These are phyloP conservation scores for Drosophila kurseongensis DNA, from an alignment of 1,140 invertebrate species.

Conservation along the genomic window DNA sequence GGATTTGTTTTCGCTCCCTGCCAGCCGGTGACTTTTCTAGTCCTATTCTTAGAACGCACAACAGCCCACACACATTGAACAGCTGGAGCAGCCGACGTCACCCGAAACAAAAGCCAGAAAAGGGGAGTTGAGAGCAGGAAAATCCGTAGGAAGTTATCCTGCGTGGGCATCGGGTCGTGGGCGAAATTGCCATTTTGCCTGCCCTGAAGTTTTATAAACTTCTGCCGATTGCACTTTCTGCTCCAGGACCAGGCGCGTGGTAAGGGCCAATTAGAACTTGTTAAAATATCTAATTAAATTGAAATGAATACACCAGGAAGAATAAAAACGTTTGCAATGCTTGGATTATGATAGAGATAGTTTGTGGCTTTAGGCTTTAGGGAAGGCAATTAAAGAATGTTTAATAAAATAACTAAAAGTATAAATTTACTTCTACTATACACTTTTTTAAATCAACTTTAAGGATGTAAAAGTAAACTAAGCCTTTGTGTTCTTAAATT, in stretches of 20 bases:
- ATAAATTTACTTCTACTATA: too few species aligned
- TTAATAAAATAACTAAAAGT: background rate
- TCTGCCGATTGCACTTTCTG: conserved; percentile 32
- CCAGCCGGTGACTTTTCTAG: conserved; percentile 40
- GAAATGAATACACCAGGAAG: conserved; percentile 16
- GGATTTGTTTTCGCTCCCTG: conserved; percentile 31
- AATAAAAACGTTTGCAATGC: conserved; percentile 5
- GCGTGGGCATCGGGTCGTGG: conserved; percentile 27
- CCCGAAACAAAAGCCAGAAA: conserved; percentile 13
- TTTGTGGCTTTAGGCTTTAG: background rate
- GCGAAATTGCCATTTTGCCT: conserved; percentile 32
- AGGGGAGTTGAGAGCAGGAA: background rate
- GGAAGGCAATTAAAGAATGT: background rate
- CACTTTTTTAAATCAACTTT: too few species aligned
- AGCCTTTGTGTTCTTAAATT: too few species aligned
- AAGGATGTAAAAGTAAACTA: too few species aligned
- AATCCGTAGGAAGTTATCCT: conserved; percentile 11
- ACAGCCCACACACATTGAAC: conserved; percentile 12
- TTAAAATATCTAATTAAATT: conserved; percentile 41
- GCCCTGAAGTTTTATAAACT: conserved; percentile 27
- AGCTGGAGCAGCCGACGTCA: conserved; percentile 33
- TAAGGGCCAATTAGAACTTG: conserved; percentile 33
- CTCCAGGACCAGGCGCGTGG: background rate
- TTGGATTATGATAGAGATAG: background rate
- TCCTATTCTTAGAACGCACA: conserved; percentile 36